Conservation (phyloP, 2,888 invertebrate species). For the Busseola fusca region DNA sequence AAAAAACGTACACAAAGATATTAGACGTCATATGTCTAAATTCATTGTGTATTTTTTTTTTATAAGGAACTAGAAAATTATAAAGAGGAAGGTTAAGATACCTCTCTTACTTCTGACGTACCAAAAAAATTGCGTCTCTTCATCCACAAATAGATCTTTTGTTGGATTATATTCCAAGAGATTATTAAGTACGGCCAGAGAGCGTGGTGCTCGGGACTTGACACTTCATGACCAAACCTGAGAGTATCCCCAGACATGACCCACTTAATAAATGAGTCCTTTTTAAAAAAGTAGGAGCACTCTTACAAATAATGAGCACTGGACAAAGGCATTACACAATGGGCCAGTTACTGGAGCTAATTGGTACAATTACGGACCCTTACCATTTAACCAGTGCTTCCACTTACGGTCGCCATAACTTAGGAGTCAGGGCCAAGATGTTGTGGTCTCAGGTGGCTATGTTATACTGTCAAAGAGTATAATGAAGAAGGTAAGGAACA, state of each 20-base stretch:
- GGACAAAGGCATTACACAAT: conserved; percentile 51
- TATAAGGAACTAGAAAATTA: not conserved
- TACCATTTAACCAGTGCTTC: conserved; percentile 30
- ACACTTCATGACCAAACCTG: not conserved
- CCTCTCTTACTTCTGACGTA: not conserved
- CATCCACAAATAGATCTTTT: not conserved
- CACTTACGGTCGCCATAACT: conserved; percentile 19
- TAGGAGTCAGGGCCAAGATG: conserved; percentile 11
- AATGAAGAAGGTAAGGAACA: no score
- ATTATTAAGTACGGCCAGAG: not conserved
- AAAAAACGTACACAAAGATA: not conserved
- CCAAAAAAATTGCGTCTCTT: not conserved
- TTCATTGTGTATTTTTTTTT: no score
- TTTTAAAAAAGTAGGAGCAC: conserved; percentile 9
- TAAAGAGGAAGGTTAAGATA: not conserved
- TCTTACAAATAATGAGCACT: conserved; percentile 41
- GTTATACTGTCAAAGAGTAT: not conserved
- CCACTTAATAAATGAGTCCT: conserved; percentile 12
- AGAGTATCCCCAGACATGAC: not conserved
- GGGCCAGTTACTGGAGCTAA: conserved; percentile 38
- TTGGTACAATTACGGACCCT: conserved; percentile 49
- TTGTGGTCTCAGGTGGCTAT: not conserved
- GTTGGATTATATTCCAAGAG: not conserved
- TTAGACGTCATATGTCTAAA: not conserved
- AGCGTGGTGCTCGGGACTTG: not conserved